Conservation (phyloP, 2,888 invertebrate species). For the Desoria tigrina region DNA sequence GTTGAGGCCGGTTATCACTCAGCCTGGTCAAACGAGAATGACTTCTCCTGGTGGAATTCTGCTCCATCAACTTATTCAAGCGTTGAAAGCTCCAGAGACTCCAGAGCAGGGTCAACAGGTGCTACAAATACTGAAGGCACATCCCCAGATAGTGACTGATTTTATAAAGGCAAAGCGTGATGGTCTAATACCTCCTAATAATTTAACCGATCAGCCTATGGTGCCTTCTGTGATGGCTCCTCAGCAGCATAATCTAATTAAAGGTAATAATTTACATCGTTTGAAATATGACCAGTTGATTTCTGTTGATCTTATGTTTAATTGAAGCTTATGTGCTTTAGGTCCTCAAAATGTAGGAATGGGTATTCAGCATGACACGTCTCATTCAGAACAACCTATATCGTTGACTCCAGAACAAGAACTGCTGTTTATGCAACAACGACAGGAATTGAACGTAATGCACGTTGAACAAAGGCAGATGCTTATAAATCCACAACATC, state of each 20-base stretch:
- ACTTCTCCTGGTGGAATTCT: conserved; percentile 48
- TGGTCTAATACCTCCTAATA: conserved; percentile 59
- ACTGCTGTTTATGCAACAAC: conserved; percentile 57
- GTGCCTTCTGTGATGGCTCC: conserved; percentile 26
- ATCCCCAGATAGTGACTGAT: conserved; percentile 93
- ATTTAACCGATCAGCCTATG: conserved; percentile 56
- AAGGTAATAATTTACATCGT: conserved; percentile 30
- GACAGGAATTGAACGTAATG: no score
- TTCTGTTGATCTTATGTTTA: no score
- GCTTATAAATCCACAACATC: no score
- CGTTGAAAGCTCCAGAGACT: conserved; percentile 83
- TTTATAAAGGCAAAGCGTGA: conserved; percentile 66
- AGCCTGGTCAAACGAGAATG: conserved; percentile 42
- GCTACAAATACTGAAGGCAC: conserved; percentile 84
- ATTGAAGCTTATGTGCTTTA: conserved; percentile 36
- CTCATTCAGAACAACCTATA: conserved; percentile 57
- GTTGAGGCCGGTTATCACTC: conserved; percentile 53
- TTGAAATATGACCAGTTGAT: background rate
- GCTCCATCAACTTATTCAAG: conserved; percentile 82
- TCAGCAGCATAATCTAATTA: conserved; percentile 51
- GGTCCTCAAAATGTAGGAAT: conserved; percentile 51
- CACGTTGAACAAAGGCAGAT: no score
- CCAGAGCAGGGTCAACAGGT: conserved; percentile 90
- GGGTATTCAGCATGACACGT: conserved; percentile 50
- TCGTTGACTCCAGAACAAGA: conserved; percentile 55